phyloP scores from a whole-genome alignment of 2,888 invertebrate genomes.

The Lathronympha strigana region DNA sequence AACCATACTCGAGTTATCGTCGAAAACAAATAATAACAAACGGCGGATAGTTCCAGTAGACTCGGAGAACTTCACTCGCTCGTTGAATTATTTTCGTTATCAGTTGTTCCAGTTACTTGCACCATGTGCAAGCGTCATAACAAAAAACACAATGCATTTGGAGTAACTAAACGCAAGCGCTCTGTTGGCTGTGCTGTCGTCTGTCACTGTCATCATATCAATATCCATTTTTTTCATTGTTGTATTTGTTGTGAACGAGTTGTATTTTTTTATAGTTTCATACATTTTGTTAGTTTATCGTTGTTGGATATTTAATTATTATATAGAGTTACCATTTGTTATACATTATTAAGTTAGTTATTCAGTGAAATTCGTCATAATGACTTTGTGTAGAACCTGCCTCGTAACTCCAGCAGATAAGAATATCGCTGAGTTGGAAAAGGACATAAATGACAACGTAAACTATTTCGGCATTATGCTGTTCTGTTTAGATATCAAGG shows the following conservation, averaged over 20 bases:
- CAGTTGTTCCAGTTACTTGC: too few species aligned
- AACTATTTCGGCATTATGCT: conserved; percentile 57
- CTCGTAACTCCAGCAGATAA: conserved; percentile 54
- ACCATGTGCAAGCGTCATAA: too few species aligned
- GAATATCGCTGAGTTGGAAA: conserved; percentile 55
- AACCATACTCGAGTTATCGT: too few species aligned
- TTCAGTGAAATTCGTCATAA: conserved; percentile 27
- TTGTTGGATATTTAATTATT: too few species aligned
- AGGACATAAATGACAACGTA: conserved; percentile 48
- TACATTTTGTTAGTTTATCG: too few species aligned
- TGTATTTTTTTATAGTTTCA: too few species aligned
- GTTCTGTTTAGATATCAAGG: conserved; percentile 69
- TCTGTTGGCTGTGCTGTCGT: not conserved
- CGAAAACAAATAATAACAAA: too few species aligned
- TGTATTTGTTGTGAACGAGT: too few species aligned
- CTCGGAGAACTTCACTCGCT: too few species aligned
- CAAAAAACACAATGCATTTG: too few species aligned
- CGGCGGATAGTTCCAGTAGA: too few species aligned
- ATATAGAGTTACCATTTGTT: not conserved
- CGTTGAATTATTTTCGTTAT: too few species aligned
- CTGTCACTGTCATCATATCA: not conserved
- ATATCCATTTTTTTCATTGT: not conserved
- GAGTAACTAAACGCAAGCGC: not conserved
- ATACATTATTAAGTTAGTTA: not conserved
- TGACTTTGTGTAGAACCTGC: conserved; percentile 65